Base-by-base conservation (phyloP, 2,113 vertebrate genomes). In the Notarius quadriscutis region DNA sequence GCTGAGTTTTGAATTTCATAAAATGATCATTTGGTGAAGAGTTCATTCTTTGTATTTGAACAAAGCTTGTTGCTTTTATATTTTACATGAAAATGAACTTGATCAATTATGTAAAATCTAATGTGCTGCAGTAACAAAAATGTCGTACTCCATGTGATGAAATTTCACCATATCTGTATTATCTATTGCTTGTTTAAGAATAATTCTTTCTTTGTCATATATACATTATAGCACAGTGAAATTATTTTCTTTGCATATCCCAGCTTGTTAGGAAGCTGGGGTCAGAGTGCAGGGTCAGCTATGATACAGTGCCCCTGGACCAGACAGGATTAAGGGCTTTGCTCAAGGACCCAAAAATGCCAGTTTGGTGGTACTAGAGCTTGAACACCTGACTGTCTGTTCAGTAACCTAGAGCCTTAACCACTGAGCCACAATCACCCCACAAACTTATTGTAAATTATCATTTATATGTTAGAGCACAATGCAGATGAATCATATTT, bases 31-130 rank as follows among this genome's bases (percentile, higher is more conserved):
- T 84, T 71, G 51, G 57, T 48, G 9, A 51, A n/a, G 25, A 63
- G 25, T 75, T 77, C 10, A 48, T 17, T 63, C 81, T 74, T 62
- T 72, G 60, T 9, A 53, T 55, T 75, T 84, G 78, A 87, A 57
- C 27, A 79, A 89, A 78, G 41, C 25, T 85, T 78, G 58, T 27
- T 53, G 15, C 84, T 65, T 50, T 50, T 67, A 65, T 67, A 74
- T 58, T 27, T 53, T 53, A 10, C 1, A 53, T 75, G 41, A 25
- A 50, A 50, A 50, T 50, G 1, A 41, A 9, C 7, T 72, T 18
- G 34, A 41, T 69, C 10, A 25, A 22, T 12, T 27, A 11, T 67
- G 12, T 72, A 0, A 41, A 72, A 72, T 72, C 69, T 41, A 17
- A 41, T 18, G 11, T 41, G 15, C 30, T 72, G 30, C 30, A 41